Evolutionary conservation across 2,888 invertebrate genomes (phyloP).

Genomic region (Tetrapedia diversipes): DNA sequence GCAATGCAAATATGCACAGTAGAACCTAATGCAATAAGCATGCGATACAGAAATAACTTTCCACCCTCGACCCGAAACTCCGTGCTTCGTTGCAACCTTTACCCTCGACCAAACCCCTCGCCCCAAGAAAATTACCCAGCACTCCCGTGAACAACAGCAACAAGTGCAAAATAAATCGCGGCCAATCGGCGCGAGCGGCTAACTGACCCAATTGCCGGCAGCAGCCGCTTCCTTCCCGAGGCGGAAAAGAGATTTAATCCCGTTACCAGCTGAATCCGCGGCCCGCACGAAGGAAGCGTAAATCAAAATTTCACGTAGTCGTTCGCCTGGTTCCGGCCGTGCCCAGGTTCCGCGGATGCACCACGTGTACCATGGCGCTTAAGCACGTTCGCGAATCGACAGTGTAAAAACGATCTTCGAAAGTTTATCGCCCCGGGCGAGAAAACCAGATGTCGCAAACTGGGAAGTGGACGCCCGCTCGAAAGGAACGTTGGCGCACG

Average conservation of each 20-base stretch:
- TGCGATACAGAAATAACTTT: no score
- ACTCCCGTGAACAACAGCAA: constrained; percentile 13
- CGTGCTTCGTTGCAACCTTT: no score
- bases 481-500: no score
- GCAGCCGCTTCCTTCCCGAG: not conserved
- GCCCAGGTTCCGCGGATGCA: not conserved
- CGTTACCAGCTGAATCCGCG: constrained; percentile 3
- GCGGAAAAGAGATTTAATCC: constrained; percentile 37
- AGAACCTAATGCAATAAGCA: no score
- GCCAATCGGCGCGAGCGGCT: not conserved
- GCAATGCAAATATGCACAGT: no score
- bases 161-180: constrained; percentile 23
- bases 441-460: constrained; percentile 48
- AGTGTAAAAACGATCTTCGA: constrained; percentile 49
- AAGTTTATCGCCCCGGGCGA: constrained; percentile 43
- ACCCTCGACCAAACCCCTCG: no score
- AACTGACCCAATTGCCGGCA: constrained; percentile 21
- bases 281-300: constrained; percentile 29
- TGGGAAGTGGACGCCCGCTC: constrained; percentile 4
- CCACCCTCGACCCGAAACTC: no score
- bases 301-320: constrained; percentile 44
- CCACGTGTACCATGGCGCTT: not conserved
- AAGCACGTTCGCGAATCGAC: constrained; percentile 36
- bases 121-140: constrained; percentile 6
- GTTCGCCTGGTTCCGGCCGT: constrained; percentile 12